These are phyloP conservation scores for Hetaerina americana DNA, from an alignment of 1,140 invertebrate genomes.

Conservation along the genomic window DNA sequence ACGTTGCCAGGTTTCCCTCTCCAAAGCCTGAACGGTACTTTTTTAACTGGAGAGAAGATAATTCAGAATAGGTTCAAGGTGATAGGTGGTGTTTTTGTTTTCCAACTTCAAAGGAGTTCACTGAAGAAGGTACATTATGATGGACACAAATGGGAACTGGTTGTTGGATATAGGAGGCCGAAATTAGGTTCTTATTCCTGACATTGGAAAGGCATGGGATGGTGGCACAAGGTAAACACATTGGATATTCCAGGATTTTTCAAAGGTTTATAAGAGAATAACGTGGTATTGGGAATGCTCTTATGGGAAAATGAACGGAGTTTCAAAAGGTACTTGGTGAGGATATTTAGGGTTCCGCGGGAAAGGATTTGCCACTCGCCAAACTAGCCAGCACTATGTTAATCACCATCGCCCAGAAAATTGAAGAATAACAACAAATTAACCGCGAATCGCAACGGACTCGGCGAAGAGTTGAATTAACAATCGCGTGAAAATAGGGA, in stretches of 20 bases:
- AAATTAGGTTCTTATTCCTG: neutral
- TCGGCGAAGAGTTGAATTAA: too few relatives aligned
- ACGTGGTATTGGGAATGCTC: neutral
- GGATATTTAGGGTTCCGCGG: neutral
- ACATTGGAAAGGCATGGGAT: neutral
- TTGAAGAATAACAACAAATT: too few relatives aligned
- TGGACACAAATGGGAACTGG: neutral
- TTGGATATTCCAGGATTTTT: neutral
- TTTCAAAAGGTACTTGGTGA: neutral
- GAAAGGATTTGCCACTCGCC: neutral
- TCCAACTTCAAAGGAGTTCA: neutral
- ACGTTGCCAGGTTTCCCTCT: neutral
- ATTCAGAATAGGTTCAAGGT: neutral
- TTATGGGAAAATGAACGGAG: neutral
- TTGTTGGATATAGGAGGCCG: neutral
- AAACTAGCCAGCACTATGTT: neutral
- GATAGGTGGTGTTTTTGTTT: neutral
- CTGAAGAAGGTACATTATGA: neutral
- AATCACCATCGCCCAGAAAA: too few relatives aligned
- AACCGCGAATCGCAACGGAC: too few relatives aligned
- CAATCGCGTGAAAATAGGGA: too few relatives aligned
- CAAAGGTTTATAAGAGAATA: neutral
- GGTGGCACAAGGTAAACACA: neutral
- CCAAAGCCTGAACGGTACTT: neutral
- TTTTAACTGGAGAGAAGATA: neutral